phyloP scores from a whole-genome alignment of 2,888 invertebrate species.

The Morpho deidamia region DNA sequence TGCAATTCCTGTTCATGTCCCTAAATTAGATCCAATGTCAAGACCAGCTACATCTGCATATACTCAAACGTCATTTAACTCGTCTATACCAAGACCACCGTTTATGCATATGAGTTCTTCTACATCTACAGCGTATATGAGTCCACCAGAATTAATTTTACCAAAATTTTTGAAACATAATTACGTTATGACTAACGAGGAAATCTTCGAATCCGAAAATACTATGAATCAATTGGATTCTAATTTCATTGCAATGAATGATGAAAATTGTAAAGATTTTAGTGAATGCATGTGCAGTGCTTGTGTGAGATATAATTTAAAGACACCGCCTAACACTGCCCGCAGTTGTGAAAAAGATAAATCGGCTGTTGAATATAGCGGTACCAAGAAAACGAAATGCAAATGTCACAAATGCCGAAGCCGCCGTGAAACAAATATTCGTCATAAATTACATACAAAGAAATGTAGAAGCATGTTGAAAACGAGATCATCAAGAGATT shows the following conservation, averaged over 20 bases:
- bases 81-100: slow-evolving; percentile 48
- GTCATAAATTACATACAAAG: slow-evolving; percentile 15
- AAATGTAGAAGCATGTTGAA: slow-evolving; percentile 5
- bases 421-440: slow-evolving; percentile 19
- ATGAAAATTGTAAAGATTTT: slow-evolving; percentile 25
- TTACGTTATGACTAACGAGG: slow-evolving; percentile 33
- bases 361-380: slow-evolving; percentile 16
- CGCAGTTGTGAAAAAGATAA: slow-evolving; percentile 27
- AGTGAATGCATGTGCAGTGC: slow-evolving; percentile 35
- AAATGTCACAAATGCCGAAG: slow-evolving; percentile 28
- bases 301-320: slow-evolving; percentile 8
- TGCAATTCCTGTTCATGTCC: slow-evolving; percentile 27
- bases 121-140: slow-evolving; percentile 72
- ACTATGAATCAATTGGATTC: slow-evolving; percentile 25
- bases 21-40: slow-evolving; percentile 32
- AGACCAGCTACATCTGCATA: slow-evolving; percentile 52
- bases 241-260: slow-evolving; percentile 23
- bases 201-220: slow-evolving; percentile 31
- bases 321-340: slow-evolving; percentile 49
- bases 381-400: slow-evolving; percentile 15
- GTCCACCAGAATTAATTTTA: slow-evolving; percentile 65
- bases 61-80: slow-evolving; percentile 56
- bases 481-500: slow-evolving; percentile 10
- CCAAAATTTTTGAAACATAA: slow-evolving; percentile 48
- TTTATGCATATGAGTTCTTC: slow-evolving; percentile 68